These are phyloP conservation scores for Bombus pyrosoma DNA, from an alignment of 1,140 invertebrate species.

Conservation along the genomic window DNA sequence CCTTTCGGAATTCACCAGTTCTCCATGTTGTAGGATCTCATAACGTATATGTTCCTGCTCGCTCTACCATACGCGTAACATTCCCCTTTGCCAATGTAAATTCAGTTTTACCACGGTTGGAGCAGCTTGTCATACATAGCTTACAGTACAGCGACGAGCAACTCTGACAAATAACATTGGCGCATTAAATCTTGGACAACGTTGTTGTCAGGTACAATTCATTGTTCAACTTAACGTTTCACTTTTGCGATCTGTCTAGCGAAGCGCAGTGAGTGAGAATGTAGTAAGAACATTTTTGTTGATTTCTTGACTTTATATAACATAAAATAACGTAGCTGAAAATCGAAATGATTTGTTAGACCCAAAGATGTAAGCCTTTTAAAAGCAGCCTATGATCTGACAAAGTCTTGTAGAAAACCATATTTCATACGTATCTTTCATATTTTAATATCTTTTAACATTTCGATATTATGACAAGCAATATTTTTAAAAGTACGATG, in stretches of 20 bases:
- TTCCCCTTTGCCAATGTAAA: slow-evolving; percentile 17
- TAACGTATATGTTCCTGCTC: slow-evolving; percentile 14
- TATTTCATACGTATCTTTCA: too few relatives aligned
- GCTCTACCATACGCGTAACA: slow-evolving; percentile 18
- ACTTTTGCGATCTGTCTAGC: not conserved
- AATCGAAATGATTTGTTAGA: too few relatives aligned
- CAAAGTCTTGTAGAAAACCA: too few relatives aligned
- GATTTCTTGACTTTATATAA: too few relatives aligned
- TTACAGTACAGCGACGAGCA: not conserved
- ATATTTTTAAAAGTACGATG: too few relatives aligned
- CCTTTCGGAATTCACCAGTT: slow-evolving; percentile 16
- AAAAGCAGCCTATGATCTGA: too few relatives aligned
- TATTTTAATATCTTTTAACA: too few relatives aligned
- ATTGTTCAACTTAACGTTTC: not conserved
- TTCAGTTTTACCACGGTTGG: slow-evolving; percentile 9
- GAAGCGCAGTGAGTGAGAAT: too few relatives aligned
- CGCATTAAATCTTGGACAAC: slow-evolving; percentile 12
- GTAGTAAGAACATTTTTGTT: too few relatives aligned
- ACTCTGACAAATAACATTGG: not conserved
- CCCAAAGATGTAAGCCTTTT: too few relatives aligned
- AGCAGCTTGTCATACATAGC: slow-evolving; percentile 11
- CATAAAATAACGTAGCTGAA: too few relatives aligned
- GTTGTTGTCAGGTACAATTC: not conserved
- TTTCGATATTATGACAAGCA: too few relatives aligned
- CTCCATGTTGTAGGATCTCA: slow-evolving; percentile 9